Conservation (phyloP, 2,888 invertebrate species). For the Drosophila parthenogenetica region DNA sequence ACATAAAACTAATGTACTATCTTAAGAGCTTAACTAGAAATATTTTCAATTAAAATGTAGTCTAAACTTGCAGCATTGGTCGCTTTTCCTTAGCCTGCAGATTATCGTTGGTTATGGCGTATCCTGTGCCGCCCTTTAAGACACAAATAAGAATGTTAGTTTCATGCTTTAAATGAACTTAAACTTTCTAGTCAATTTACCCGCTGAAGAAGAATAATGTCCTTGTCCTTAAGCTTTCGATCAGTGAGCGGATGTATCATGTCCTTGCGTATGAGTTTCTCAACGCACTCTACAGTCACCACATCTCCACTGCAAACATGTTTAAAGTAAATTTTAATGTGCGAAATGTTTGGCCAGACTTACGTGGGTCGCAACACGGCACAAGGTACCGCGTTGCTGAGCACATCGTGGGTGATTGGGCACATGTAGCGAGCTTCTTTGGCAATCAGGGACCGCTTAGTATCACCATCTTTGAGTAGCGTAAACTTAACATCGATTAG, state of each 20-base stretch:
- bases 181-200: constrained; percentile 85
- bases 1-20: not conserved
- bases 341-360: constrained; percentile 77
- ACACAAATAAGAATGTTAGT: not conserved
- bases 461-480: constrained; percentile 93
- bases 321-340: not conserved
- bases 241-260: constrained; percentile 97
- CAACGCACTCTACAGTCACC: constrained; percentile 97
- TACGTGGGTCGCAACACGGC: constrained; percentile 96
- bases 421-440: constrained; percentile 98
- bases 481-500: constrained; percentile 97
- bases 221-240: constrained; percentile 93
- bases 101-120: constrained; percentile 93
- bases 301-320: constrained; percentile 94
- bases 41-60: not conserved
- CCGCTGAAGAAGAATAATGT: constrained; percentile 96
- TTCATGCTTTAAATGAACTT: not conserved
- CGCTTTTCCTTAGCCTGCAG: constrained; percentile 93
- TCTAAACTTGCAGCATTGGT: constrained; percentile 93
- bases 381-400: constrained; percentile 97
- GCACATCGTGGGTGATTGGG: constrained; percentile 97
- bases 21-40: constrained; percentile 4
- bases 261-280: constrained; percentile 97
- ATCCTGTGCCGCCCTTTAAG: constrained; percentile 96
- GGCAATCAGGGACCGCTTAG: constrained; percentile 93